A percentile compares a stretch with the other conserved stretches of the same genome.
These are phyloP conservation scores for Oryzias sinensis DNA, from an alignment of 2,797 vertebrate species.

Conservation along the genomic window DNA sequence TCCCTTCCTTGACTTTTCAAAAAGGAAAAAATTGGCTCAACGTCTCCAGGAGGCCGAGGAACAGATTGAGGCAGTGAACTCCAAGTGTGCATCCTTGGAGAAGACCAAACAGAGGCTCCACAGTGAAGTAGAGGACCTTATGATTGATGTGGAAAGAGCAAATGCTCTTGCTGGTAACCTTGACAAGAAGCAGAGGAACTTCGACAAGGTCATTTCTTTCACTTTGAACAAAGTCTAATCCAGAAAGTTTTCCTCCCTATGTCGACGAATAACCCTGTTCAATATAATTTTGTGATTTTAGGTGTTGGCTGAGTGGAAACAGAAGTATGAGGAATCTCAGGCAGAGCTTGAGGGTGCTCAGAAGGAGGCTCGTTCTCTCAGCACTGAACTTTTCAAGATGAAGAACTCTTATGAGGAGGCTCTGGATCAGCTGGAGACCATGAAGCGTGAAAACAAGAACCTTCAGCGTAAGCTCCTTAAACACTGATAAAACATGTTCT, in stretches of 20 bases:
- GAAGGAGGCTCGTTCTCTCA: constrained; percentile 82
- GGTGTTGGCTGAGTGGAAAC: constrained; percentile 84
- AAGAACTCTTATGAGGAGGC: constrained; percentile 88
- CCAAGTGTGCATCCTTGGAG: constrained; percentile 85
- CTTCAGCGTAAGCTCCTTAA: constrained; percentile 57
- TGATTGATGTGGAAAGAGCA: constrained; percentile 77
- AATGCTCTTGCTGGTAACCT: constrained; percentile 70
- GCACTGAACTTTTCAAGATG: constrained; percentile 88
- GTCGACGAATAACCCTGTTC: not conserved
- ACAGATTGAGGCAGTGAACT: constrained; percentile 76
- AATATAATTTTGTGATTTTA: constrained; percentile 14
- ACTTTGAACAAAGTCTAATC: not conserved
- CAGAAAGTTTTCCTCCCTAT: not conserved
- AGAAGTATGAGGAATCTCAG: constrained; percentile 86
- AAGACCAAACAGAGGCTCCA: constrained; percentile 85
- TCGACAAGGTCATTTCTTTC: constrained; percentile 62
- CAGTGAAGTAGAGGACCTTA: constrained; percentile 66
- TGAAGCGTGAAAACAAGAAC: constrained; percentile 89
- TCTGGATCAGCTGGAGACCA: constrained; percentile 85
- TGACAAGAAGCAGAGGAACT: constrained; percentile 84
- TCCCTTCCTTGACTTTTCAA: not conserved
- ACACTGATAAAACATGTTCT: not conserved
- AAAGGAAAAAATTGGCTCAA: constrained; percentile 85
- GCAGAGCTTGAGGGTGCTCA: constrained; percentile 84
- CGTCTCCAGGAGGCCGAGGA: constrained; percentile 87